Conservation (phyloP, 2,113 vertebrate species). For the Pomatostomus ruficeps region DNA sequence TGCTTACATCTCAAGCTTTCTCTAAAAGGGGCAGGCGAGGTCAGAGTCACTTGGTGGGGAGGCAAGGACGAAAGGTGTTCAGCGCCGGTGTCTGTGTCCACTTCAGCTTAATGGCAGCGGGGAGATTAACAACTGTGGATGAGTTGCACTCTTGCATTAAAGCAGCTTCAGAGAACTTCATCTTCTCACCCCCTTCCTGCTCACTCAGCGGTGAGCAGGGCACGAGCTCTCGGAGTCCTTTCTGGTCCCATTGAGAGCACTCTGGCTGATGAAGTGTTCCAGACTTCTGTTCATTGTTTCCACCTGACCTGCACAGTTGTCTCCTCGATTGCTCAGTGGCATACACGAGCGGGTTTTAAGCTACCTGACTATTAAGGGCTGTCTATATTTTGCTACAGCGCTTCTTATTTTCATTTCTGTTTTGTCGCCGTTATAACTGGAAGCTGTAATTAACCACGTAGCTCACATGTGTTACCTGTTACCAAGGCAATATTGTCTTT, state of each 20-base stretch:
- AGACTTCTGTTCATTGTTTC: background rate
- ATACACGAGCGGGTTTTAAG: background rate
- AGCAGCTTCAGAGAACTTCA: background rate
- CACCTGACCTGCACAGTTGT: background rate
- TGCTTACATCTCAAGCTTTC: background rate
- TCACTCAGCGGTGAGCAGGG: background rate
- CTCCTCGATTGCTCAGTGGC: background rate
- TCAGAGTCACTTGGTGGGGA: background rate
- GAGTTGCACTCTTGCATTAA: background rate
- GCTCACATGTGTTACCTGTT: slow-evolving; percentile 58
- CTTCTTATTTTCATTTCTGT: slow-evolving; percentile 50
- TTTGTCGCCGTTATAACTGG: slow-evolving; percentile 42
- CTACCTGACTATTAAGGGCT: slow-evolving; percentile 39
- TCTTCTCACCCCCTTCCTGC: background rate
- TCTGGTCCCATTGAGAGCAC: background rate
- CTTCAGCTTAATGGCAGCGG: background rate
- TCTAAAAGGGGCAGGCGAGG: background rate
- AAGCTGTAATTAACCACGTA: slow-evolving; percentile 57
- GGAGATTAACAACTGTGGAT: background rate
- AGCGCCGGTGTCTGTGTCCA: rapidly evolving
- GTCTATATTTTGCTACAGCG: slow-evolving; percentile 41
- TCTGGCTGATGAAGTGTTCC: background rate
- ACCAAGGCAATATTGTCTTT: slow-evolving; percentile 69
- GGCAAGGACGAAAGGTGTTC: background rate
- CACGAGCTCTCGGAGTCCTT: background rate